Evolutionary conservation across 2,797 vertebrate genomes (phyloP), one percentile per base, ranked within the genome.

Genomic region (Periophthalmus magnuspinnatus): DNA sequence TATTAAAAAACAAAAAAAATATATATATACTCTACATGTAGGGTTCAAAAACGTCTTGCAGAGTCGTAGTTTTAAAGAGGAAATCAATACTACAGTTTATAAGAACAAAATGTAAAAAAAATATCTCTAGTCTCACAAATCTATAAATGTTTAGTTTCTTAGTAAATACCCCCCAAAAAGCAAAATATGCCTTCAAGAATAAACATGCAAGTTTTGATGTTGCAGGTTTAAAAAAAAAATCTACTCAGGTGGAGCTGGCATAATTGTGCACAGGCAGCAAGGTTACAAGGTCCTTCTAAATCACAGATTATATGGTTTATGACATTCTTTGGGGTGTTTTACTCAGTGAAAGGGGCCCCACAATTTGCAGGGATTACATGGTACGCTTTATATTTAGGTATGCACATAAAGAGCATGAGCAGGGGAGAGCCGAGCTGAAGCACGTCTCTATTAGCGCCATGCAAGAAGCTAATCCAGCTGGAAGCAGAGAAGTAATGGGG

Each of bases 261-360:
- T 48, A 34, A 28, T 64, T 24, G 38, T 63, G 22, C 71, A 83
- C 71, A 71, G 69, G 62, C 71, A 56, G 68, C 68, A 69, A 58
- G 61, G 58, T 81, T 80, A 65, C 74, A 70, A 82, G 83, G 82
- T 86, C 78, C 60, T 83, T 75, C 71, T 79, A 92, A 92, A 90
- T 89, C 88, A 88, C 81, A 91, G 90, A 90, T 94, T 93, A 93
- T 85, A 89, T 47, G 81, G 78, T 92, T 93, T 92, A 88, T 77
- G 87, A 81, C 92, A 94, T 94, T 94, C 93, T 89, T 94, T 17
- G 67, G 74, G 85, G 89, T 86, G 89, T 92, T 93, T 92, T 84
- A 76, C 75, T 67, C 58, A 28, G 70, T 77, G 72, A 79, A 77
- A 61, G 69, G 80, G 83, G 65, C 86, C 86, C 79, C 69, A 52